Percentiles rank a stretch among this genome's conserved stretches.
These are phyloP conservation scores for Galeopsomyia nigrocyanea DNA, from an alignment of 2,888 invertebrate species.

Conservation along the genomic window DNA sequence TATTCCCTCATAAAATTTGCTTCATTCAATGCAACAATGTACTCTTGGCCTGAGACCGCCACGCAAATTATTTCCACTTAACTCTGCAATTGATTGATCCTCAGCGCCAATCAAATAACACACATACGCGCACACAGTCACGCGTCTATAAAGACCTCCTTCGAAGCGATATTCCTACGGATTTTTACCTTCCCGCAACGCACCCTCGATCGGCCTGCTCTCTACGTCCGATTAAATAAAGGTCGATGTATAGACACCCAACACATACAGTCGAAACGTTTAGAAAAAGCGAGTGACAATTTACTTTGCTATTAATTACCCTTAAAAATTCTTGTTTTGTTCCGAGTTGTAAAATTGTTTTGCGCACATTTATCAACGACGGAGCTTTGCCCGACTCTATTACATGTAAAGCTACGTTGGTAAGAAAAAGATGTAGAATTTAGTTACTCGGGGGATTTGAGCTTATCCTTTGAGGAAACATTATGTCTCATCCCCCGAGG, in stretches of 20 bases:
- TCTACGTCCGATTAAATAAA: constrained; percentile 11
- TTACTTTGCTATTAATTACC: not conserved
- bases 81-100: constrained; percentile 39
- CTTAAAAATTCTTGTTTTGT: constrained; percentile 5
- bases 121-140: constrained; percentile 1
- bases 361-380: constrained; percentile 26
- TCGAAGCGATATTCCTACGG: not conserved
- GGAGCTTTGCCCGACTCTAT: constrained; percentile 17
- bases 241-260: constrained; percentile 22
- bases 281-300: constrained; percentile 25
- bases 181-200: not conserved
- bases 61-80: constrained; percentile 19
- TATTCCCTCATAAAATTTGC: constrained; percentile 18
- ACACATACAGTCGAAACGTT: constrained; percentile 28
- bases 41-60: constrained; percentile 13
- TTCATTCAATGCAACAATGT: constrained; percentile 21
- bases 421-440: constrained; percentile 42
- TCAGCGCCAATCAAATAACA: not conserved
- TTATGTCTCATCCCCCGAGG: constrained; percentile 19
- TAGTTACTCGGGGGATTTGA: constrained; percentile 36
- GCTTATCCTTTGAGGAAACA: constrained; percentile 40
- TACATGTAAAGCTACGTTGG: constrained; percentile 40
- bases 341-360: not conserved
- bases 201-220: too few relatives aligned
- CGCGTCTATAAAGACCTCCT: not conserved